Evolutionary conservation across 2,113 vertebrate genomes (phyloP).

Genomic region (Pollachius pollachius): DNA sequence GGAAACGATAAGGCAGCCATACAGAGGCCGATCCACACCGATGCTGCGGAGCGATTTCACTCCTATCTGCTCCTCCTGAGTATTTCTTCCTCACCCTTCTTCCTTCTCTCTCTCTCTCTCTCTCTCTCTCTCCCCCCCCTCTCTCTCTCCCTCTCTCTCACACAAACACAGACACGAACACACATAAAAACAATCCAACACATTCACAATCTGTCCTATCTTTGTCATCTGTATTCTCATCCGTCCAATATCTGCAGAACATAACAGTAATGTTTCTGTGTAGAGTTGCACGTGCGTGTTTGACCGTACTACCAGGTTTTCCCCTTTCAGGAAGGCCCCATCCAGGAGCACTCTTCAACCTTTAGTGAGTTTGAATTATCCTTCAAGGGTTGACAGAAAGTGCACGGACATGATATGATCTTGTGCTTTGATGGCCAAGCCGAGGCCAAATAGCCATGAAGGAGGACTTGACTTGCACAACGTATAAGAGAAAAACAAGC

Average conservation of each 20-base stretch:
- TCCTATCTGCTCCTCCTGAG: conserved; percentile 13
- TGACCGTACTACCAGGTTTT: neutral
- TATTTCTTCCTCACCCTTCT: neutral
- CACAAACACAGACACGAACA: conserved; percentile 12
- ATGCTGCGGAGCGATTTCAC: conserved; percentile 31
- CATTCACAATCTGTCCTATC: conserved; percentile 12
- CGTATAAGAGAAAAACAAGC: no score
- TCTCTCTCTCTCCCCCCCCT: neutral
- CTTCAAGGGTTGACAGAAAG: no score
- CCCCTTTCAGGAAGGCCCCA: neutral
- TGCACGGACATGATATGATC: no score
- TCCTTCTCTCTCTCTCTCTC: neutral
- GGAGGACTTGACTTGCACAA: no score
- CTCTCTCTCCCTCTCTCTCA: neutral
- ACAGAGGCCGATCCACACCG: conserved; percentile 36
- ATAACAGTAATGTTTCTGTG: conserved; percentile 28
- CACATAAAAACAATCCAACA: neutral
- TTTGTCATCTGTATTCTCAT: conserved; percentile 51
- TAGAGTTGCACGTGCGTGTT: neutral
- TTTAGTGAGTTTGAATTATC: no score
- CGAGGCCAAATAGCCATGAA: no score
- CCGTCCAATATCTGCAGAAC: conserved; percentile 45
- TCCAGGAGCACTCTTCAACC: no score
- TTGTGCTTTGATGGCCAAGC: no score
- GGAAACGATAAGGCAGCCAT: conserved; percentile 57